These are phyloP conservation scores for Agrilus mali DNA, from an alignment of 2,888 invertebrate genomes.

Conservation along the genomic window DNA sequence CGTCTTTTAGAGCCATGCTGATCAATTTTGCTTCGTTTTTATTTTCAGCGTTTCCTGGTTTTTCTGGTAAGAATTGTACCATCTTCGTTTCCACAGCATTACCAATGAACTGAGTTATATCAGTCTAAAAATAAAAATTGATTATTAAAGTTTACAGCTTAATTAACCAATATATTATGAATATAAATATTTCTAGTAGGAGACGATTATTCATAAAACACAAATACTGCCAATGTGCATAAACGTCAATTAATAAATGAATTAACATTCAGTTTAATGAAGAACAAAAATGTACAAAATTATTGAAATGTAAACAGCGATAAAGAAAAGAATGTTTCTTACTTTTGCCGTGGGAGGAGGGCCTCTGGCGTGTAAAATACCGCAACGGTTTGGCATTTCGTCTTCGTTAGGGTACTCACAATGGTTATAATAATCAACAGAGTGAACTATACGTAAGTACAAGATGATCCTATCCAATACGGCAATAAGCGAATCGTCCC, in stretches of 20 bases:
- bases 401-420: conserved; percentile 99
- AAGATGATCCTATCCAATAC: conserved; percentile 73
- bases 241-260: too few species aligned
- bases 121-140: conserved; percentile 37
- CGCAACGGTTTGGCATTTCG: conserved; percentile 98
- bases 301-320: background rate
- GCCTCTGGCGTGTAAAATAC: conserved; percentile 94
- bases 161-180: too few species aligned
- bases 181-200: too few species aligned
- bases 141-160: too few species aligned
- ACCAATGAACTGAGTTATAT: conserved; percentile 60
- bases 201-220: too few species aligned
- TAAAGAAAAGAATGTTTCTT: conserved; percentile 1
- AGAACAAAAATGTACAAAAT: background rate
- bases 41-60: conserved; percentile 57
- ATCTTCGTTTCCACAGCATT: conserved; percentile 83
- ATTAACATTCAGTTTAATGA: too few species aligned
- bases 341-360: conserved; percentile 74
- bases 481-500: conserved; percentile 57
- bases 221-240: too few species aligned
- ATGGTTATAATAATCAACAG: conserved; percentile 97
- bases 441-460: conserved; percentile 93
- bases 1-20: conserved; percentile 34
- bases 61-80: conserved; percentile 73
- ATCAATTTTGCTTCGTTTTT: conserved; percentile 35